Evolutionary conservation across 2,113 vertebrate genomes (phyloP).

Genomic region (Gobiocypris rarus): DNA sequence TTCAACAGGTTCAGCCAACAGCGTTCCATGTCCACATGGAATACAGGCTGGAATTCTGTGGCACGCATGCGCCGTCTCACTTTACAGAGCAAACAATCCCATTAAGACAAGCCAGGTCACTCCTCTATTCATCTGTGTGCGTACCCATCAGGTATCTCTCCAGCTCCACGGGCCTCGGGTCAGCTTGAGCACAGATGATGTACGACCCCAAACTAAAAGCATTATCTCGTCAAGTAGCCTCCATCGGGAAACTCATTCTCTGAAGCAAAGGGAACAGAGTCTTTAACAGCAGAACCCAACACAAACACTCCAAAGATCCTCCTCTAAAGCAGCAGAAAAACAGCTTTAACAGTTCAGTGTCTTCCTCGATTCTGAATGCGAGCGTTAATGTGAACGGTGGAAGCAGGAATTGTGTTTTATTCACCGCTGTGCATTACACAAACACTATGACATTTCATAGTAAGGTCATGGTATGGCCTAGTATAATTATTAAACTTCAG

Average conservation of each 20-base stretch:
- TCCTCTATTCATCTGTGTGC: constrained; percentile 9
- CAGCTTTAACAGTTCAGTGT: neutral
- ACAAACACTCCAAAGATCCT: neutral
- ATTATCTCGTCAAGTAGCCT: constrained; percentile 20
- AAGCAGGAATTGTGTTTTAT: neutral
- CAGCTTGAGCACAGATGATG: neutral
- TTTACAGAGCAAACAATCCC: constrained; percentile 29
- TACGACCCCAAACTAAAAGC: neutral
- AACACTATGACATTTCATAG: neutral
- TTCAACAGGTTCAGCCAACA: constrained; percentile 68
- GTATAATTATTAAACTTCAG: neutral
- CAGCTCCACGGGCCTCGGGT: neutral
- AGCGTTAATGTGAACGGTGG: neutral
- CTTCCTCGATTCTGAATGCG: neutral
- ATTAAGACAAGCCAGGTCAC: neutral
- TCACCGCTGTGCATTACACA: neutral
- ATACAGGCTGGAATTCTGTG: constrained; percentile 55
- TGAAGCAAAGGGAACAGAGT: neutral
- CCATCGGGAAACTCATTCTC: constrained; percentile 19
- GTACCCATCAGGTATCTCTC: neutral
- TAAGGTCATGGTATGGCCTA: neutral
- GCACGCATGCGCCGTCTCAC: constrained; percentile 10
- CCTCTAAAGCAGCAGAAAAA: neutral
- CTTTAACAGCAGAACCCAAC: neutral
- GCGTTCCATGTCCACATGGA: constrained; percentile 61